Evolutionary conservation across 2,888 invertebrate species (phyloP).

Genomic region (Sepioteuthis lessoniana): DNA sequence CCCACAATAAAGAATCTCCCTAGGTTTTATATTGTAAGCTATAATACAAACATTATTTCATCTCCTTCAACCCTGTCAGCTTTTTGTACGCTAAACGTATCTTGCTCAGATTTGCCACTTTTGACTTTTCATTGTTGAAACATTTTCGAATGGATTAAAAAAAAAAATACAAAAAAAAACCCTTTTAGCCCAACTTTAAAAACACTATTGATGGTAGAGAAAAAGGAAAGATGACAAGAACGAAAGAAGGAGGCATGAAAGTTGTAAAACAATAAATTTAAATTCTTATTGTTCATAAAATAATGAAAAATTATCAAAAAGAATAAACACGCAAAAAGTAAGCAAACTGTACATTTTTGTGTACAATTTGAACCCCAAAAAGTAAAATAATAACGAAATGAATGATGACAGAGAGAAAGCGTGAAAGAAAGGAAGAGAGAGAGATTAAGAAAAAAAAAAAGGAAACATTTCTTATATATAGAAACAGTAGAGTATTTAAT

Average conservation of each 20-base stretch:
- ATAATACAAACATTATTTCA: background rate
- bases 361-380: background rate
- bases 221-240: background rate
- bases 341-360: background rate
- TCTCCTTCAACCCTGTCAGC: background rate
- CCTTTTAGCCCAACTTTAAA: background rate
- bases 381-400: slow-evolving; percentile 20
- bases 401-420: background rate
- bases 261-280: background rate
- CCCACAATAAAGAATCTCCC: background rate
- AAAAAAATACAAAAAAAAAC: background rate
- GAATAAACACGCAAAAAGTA: background rate
- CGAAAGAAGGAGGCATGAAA: slow-evolving; percentile 5
- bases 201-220: background rate
- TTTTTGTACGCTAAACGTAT: slow-evolving; percentile 6
- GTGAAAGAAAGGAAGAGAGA: background rate
- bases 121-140: slow-evolving; percentile 33
- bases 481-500: background rate
- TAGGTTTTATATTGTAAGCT: slow-evolving; percentile 33
- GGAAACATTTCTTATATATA: background rate
- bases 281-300: background rate
- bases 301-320: background rate
- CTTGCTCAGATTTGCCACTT: background rate
- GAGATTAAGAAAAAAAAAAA: background rate
- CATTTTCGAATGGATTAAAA: background rate